Base-by-base conservation (phyloP, 37 sponge, comb jelly and placozoan species). In the Mnemiopsis leidyi region DNA sequence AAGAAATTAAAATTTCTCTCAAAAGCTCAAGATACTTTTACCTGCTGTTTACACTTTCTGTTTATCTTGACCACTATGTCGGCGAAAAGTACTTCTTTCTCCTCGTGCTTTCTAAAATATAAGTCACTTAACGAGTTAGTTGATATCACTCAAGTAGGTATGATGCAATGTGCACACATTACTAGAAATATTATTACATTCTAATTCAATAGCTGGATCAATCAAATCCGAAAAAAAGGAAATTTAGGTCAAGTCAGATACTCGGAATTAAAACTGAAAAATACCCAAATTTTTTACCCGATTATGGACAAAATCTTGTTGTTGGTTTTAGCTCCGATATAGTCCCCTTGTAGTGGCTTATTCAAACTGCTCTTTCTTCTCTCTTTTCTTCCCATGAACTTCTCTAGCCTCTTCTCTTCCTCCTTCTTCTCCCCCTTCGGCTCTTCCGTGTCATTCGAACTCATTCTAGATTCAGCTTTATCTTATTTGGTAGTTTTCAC, bases 51-150 rank as follows among this genome's bases (percentile, higher is more conserved):
- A 0, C 95, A 94, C 68, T 93, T 93, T 20, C 95, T 48, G 79
- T 97, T 97, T 23, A 97, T 93, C 73, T 97, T 97, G 68, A 93
- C 93, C 38, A 95, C 93, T 20, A 1, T 71, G 31, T 93, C 96
- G 23, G 96, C 94, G 90, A 97, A 95, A 0, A 93, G 38, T 0
- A 97, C 93, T 1, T 69, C 76, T 1, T 82, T 94, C 68, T 97
- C 97, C 28, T 94, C 97, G 61, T 85, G 90, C 35, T 85, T 85
- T 3, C 79, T 77, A 36, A 32, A 77, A 33, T 48, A 18, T 13
- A 48, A 48, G n/a, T n/a, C n/a, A n/a, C n/a, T n/a, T n/a, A n/a
- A n/a, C n/a, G n/a, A n/a, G n/a, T n/a, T n/a, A n/a, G n/a, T n/a
- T n/a, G n/a, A n/a, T n/a, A n/a, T n/a, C n/a, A n/a, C n/a, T n/a